Percentiles rank a stretch among this genome's conserved stretches.
phyloP scores from a whole-genome alignment of 2,113 vertebrate species.

The Scalopus aquaticus region DNA sequence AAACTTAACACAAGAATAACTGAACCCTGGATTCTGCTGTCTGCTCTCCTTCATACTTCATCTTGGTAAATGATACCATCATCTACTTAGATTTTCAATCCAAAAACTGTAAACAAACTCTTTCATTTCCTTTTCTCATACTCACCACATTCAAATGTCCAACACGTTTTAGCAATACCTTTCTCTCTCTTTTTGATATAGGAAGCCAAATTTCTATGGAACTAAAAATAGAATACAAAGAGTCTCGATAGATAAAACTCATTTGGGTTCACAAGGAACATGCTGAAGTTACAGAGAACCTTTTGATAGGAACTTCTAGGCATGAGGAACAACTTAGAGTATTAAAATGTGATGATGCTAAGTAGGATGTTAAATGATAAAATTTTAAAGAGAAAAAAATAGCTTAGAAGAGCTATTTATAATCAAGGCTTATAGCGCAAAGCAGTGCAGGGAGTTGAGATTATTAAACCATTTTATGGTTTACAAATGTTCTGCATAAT shows the following conservation, averaged over 20 bases:
- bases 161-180: neutral
- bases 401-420: neutral
- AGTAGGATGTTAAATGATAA: neutral
- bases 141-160: neutral
- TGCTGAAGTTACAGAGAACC: neutral
- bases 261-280: neutral
- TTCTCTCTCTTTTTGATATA: neutral
- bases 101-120: neutral
- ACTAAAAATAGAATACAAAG: neutral
- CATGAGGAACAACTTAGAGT: neutral
- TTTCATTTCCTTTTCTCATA: constrained; percentile 13
- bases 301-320: neutral
- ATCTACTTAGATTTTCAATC: neutral
- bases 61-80: neutral
- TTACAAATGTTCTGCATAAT: neutral
- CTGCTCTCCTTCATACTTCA: neutral
- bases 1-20: neutral
- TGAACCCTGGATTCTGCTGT: neutral
- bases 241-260: neutral
- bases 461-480: constrained; percentile 33
- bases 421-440: neutral
- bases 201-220: neutral
- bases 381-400: neutral
- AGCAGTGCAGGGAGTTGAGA: neutral
- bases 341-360: neutral